phyloP scores from a whole-genome alignment of 64 coral and sea anemone species.

The Orbicella faveolata region DNA sequence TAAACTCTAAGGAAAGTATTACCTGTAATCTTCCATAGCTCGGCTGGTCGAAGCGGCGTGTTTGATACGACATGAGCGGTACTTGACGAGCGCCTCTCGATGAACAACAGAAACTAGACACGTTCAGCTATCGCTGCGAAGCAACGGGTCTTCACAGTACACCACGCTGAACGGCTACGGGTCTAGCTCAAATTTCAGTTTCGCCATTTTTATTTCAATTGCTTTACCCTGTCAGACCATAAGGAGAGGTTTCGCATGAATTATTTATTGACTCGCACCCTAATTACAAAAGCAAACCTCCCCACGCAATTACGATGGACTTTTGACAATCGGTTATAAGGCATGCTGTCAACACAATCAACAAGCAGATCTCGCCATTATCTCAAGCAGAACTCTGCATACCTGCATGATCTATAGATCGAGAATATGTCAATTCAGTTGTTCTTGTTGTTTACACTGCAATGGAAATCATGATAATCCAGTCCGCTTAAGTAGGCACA shows the following conservation, averaged over 20 bases:
- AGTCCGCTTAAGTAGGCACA: background rate
- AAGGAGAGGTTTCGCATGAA: background rate
- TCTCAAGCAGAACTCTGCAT: background rate
- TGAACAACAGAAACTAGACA: background rate
- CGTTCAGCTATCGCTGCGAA: background rate
- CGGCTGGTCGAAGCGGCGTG: conserved; percentile 16
- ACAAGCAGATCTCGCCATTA: background rate
- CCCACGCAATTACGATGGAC: background rate
- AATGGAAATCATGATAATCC: conserved; percentile 1
- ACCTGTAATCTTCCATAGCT: conserved; percentile 40
- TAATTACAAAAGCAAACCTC: conserved; percentile 38
- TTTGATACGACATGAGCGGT: conserved; percentile 6
- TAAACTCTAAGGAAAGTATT: background rate
- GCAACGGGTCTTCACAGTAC: background rate
- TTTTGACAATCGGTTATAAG: background rate
- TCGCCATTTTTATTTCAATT: conserved; percentile 27
- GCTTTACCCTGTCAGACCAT: background rate
- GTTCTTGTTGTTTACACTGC: background rate
- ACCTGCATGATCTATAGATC: background rate
- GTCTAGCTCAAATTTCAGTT: conserved; percentile 8
- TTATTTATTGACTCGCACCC: background rate
- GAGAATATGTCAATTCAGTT: background rate
- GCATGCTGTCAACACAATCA: conserved; percentile 35
- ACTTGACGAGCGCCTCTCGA: background rate
- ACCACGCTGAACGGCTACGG: background rate